phyloP scores from a whole-genome alignment of 2,113 vertebrate genomes.

The Melanocharis versteri region DNA sequence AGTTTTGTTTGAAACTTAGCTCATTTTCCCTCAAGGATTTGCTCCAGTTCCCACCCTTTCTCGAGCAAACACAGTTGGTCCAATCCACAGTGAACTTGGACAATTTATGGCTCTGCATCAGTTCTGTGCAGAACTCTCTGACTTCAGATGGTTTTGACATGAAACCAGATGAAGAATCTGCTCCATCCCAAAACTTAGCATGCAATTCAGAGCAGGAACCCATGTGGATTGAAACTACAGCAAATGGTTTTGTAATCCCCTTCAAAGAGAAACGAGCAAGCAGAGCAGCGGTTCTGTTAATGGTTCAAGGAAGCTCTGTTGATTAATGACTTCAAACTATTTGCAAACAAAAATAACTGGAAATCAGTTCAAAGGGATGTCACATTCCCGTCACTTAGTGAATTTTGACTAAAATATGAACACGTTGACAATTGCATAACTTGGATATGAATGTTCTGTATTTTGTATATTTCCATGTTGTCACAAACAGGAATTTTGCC shows the following conservation, averaged over 20 bases:
- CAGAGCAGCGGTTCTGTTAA: neutral
- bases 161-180: conserved; percentile 54
- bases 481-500: neutral
- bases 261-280: conserved; percentile 54
- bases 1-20: neutral
- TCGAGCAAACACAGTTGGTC: neutral
- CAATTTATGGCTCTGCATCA: neutral
- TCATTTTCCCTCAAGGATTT: neutral
- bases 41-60: neutral
- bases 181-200: neutral
- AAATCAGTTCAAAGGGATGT: conserved; percentile 22
- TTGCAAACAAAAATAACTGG: conserved; percentile 55
- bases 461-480: neutral
- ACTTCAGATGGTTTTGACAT: conserved; percentile 51
- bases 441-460: neutral
- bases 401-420: neutral
- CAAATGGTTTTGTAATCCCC: conserved; percentile 50
- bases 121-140: neutral
- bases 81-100: neutral
- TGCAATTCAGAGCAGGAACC: conserved; percentile 13
- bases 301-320: conserved; percentile 12
- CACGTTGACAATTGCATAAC: neutral
- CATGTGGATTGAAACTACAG: conserved; percentile 25
- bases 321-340: conserved; percentile 43
- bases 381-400: neutral